Base-by-base conservation (phyloP, 2,797 vertebrate species). In the Prionace glauca region DNA sequence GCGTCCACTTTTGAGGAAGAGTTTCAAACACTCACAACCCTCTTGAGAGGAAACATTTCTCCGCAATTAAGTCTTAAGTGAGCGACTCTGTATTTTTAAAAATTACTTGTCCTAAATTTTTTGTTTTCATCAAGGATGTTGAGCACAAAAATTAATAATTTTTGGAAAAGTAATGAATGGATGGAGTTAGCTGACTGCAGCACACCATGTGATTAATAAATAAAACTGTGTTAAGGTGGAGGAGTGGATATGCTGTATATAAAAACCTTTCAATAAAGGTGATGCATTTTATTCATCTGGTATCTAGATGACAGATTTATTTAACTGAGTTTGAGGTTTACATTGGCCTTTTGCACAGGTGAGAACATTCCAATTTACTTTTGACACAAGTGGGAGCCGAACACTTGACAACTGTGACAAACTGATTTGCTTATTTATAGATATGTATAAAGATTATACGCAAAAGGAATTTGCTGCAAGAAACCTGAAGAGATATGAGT, bases 291-390 rank as follows among this genome's bases (percentile, higher is more conserved):
- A 60, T 62, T 60, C 56, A 5, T 62, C 29, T 36, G 29, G 60
- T 16, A n/a, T 29, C 32, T 20, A 22, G 60, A 65, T 91, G 88
- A 91, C 87, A 90, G 87, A 65, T 91, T 91, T 91, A 91, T 91
- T 91, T 29, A 32, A n/a, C 87, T 62, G 60, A 8, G 32, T 65
- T 91, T 91, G 29, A 65, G 14, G 29, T 91, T 91, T 91, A n/a
- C 60, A 65, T 65, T 91, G 60, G 81, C 60, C 87, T n/a, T 29
- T 62, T 90, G 50, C 32, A 91, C 60, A 60, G 12, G 29, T 62
- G 56, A 60, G 87, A 90, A 90, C 87, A n/a, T 91, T 65, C 29
- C 88, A 65, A 20, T n/a, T 91, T 36, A 65, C 29, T 91, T 91
- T n/a, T n/a, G 5, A 62, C 26, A n/a, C 4, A 56, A 16, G 8